Conservation (phyloP, 2,113 vertebrate genomes). For the Cercopithecus mona region DNA sequence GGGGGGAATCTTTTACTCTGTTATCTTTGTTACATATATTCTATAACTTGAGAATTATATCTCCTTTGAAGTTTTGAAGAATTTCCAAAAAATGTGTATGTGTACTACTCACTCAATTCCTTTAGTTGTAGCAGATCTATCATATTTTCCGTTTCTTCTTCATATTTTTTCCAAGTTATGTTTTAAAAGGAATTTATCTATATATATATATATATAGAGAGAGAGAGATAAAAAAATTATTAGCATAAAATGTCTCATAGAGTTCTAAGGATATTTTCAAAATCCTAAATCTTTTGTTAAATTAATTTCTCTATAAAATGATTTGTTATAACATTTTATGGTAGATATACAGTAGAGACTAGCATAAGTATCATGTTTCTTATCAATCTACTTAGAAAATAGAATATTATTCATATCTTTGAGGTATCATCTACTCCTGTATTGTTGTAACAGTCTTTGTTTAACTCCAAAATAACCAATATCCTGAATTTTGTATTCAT, state of each 20-base stretch:
- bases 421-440: rapidly evolving
- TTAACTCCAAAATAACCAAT: not conserved
- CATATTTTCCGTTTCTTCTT: not conserved
- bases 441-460: not conserved
- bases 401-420: not conserved
- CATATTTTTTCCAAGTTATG: not conserved
- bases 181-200: not conserved
- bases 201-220: not conserved
- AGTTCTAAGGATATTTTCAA: not conserved
- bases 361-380: not conserved
- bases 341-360: not conserved
- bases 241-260: not conserved
- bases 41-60: not conserved
- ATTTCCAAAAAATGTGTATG: not conserved
- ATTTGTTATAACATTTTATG: not conserved
- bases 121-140: not conserved
- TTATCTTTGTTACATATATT: not conserved
- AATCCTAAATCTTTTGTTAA: not conserved
- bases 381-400: not conserved
- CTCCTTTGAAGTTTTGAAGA: not conserved
- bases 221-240: too few relatives aligned
- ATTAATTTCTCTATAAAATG: not conserved
- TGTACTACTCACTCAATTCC: not conserved
- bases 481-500: not conserved
- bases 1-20: not conserved